Conservation (phyloP, 2,888 invertebrate species). For the Leptinotarsa peninsularis region DNA sequence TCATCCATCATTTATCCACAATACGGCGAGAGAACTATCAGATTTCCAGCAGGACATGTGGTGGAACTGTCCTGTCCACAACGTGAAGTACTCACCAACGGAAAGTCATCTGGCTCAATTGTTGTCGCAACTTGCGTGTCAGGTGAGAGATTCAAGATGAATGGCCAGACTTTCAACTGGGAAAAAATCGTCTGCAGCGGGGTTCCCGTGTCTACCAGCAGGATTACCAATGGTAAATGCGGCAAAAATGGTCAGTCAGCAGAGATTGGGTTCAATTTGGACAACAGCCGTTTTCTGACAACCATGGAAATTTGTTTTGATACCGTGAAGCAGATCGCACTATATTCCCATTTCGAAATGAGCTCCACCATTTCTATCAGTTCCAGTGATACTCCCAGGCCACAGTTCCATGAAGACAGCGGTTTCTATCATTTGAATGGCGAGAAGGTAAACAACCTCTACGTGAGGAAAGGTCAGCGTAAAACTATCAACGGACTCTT, state of each 20-base stretch:
- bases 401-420: conserved; percentile 65
- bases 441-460: conserved; percentile 56
- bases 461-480: conserved; percentile 55
- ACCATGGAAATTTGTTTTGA: conserved; percentile 71
- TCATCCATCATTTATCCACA: conserved; percentile 41
- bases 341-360: conserved; percentile 70
- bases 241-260: conserved; percentile 66
- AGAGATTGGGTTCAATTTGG: conserved; percentile 69
- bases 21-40: conserved; percentile 32
- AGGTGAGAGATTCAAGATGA: conserved; percentile 49
- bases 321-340: conserved; percentile 64
- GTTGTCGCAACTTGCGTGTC: conserved; percentile 52
- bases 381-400: conserved; percentile 68
- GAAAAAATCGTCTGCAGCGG: conserved; percentile 65
- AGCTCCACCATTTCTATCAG: conserved; percentile 66
- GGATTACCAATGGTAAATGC: conserved; percentile 65
- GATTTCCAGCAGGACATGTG: conserved; percentile 32
- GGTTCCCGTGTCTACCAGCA: conserved; percentile 64
- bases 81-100: conserved; percentile 41
- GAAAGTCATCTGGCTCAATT: conserved; percentile 27
- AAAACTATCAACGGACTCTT: conserved; percentile 56
- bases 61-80: conserved; percentile 48
- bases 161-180: conserved; percentile 57
- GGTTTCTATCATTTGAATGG: conserved; percentile 65
- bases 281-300: conserved; percentile 65